Percentiles rank a stretch among this genome's conserved stretches.
Conservation (phyloP, 1,140 invertebrate species). For the Monochamus saltuarius region DNA sequence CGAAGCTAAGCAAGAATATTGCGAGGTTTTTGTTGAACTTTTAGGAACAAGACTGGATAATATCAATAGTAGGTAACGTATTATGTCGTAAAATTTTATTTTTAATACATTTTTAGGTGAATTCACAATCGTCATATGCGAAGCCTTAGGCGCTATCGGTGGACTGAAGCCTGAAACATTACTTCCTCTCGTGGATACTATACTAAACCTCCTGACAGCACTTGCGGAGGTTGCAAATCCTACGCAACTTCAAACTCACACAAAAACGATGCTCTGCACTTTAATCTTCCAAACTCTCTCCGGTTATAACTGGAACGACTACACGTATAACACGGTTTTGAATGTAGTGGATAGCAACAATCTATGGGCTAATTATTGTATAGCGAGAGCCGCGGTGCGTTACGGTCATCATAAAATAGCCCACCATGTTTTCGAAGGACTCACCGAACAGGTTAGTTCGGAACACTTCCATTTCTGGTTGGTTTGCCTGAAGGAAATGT, state of each 20-base stretch:
- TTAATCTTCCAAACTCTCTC: conserved; percentile 80
- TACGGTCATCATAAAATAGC: conserved; percentile 81
- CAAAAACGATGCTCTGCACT: conserved; percentile 71
- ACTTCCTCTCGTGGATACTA: conserved; percentile 58
- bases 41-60: conserved; percentile 60
- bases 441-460: conserved; percentile 76
- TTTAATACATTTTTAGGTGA: conserved; percentile 35
- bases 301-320: conserved; percentile 60
- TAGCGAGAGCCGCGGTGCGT: conserved; percentile 75
- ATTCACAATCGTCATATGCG: conserved; percentile 49
- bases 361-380: conserved; percentile 83
- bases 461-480: conserved; percentile 92
- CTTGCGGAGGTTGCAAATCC: conserved; percentile 34
- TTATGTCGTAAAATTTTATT: conserved; percentile 8
- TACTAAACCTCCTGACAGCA: conserved; percentile 57
- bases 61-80: conserved; percentile 38
- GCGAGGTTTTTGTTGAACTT: conserved; percentile 64
- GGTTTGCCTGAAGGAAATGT: conserved; percentile 71
- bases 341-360: conserved; percentile 63
- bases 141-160: conserved; percentile 75
- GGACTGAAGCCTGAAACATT: conserved; percentile 62
- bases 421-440: conserved; percentile 63
- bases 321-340: conserved; percentile 61
- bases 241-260: conserved; percentile 41
- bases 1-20: conserved; percentile 60